A percentile compares a stretch with the other conserved stretches of the same genome.
Evolutionary conservation across 2,113 vertebrate species (phyloP).

Genomic region (Fulmarus glacialis): DNA sequence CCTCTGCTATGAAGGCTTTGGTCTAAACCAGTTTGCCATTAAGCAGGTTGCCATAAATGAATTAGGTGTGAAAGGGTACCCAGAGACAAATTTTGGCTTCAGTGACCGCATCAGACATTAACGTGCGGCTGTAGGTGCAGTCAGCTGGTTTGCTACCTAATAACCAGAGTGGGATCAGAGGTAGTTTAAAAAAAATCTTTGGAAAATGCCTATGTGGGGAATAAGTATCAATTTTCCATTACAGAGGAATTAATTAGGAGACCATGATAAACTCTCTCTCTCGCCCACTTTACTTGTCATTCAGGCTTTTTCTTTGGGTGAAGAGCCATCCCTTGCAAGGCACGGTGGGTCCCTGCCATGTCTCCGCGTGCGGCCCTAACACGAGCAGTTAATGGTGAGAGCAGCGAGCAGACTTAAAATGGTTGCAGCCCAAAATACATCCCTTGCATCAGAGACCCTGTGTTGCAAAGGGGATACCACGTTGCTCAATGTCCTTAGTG

Average conservation of each 20-base stretch:
- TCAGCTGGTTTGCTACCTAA: background rate
- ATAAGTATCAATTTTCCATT: background rate
- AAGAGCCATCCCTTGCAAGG: background rate
- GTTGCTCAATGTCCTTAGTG: conserved; percentile 15
- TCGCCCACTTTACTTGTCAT: background rate
- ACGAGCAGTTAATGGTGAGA: rapidly evolving
- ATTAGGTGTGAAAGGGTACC: background rate
- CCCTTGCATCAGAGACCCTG: background rate
- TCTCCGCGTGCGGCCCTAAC: background rate
- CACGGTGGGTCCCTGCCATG: background rate
- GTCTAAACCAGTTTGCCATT: background rate
- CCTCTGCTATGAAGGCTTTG: background rate
- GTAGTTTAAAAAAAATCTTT: background rate
- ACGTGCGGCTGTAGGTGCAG: background rate
- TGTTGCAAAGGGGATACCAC: background rate
- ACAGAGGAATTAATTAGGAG: background rate
- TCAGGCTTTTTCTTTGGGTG: background rate
- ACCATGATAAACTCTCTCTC: background rate
- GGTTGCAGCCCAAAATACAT: background rate
- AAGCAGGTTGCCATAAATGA: background rate
- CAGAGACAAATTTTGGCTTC: background rate
- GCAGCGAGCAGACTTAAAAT: background rate
- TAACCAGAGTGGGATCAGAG: background rate
- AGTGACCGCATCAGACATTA: background rate
- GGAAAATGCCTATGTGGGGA: background rate